Base-by-base conservation (phyloP, 2,113 vertebrate species). In the Lepidothrix coronata region DNA sequence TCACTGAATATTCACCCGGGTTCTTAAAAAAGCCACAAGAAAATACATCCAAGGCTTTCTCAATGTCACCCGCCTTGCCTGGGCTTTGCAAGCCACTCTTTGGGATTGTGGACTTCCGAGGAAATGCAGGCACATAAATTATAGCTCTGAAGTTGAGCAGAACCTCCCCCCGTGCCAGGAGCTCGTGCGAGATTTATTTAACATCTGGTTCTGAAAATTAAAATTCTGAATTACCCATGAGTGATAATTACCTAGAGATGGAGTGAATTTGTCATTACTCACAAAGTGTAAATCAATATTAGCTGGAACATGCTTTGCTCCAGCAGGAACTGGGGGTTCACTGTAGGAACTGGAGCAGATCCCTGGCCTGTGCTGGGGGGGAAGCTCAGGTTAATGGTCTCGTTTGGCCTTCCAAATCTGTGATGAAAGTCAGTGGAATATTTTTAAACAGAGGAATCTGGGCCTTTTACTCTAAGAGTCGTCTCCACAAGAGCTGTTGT, bases 171-270 rank as follows among this genome's bases (percentile, higher is more conserved):
- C 2, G 1, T 39, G 58, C 86, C 68, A 68, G 63, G 41, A 51
- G 22, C n/a, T 55, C 0, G 0, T 6, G 12, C 1, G 2, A 66
- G 68, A 74, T 86, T 89, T 89, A 92, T 73, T 70, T 80, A 91
- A 77, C 87, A 87, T 77, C 87, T 95, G 89, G 37, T 35, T 74
- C 72, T 71, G 89, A 70, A 92, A 88, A 96, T 91, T 83, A 91
- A 83, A 83, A 94, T 84, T 91, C 80, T 66, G 8, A 77, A 91
- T 91, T 93, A 81, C 73, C 73, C 55, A n/a, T 14, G 55, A 91
- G 87, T 67, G 92, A 71, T 91, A 85, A 91, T 95, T 85, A 71
- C 27, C 48, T 71, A 35, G 92, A 76, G 77, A 71, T 82, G 84
- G 1, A 62, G 24, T 43, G 67, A 75, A n/a, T 75, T 78, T 71